Conservation (phyloP, 2,797 vertebrate species). For the Phoeniculus purpureus region DNA sequence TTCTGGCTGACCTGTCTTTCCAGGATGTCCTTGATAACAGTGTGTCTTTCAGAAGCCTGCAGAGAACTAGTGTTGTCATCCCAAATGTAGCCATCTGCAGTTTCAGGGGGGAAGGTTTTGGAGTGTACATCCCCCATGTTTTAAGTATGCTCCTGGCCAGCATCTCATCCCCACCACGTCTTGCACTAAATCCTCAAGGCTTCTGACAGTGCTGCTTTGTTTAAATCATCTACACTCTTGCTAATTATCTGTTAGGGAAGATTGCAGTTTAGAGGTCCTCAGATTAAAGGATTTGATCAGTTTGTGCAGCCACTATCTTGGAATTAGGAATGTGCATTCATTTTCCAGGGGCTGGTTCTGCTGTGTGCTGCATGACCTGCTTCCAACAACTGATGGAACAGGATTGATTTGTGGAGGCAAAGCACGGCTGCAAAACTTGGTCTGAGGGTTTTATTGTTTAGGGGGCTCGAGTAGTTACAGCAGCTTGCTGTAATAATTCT, state of each 20-base stretch:
- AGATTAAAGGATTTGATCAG: not conserved
- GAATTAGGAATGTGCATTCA: constrained; percentile 35
- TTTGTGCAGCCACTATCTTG: constrained; percentile 14
- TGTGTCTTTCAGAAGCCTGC: not conserved
- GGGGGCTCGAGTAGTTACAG: not conserved
- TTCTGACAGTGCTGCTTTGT: not conserved
- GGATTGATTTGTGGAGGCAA: constrained; percentile 23
- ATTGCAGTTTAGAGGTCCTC: not conserved
- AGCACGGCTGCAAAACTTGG: constrained; percentile 38
- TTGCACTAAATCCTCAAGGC: not conserved
- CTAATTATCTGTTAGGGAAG: not conserved
- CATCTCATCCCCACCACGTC: not conserved
- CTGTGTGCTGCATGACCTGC: constrained; percentile 39
- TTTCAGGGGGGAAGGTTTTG: too few relatives aligned
- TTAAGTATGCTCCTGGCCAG: not conserved
- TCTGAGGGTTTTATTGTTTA: constrained; percentile 3
- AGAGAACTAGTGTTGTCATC: not conserved
- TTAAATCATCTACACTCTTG: not conserved
- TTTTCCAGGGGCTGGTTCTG: constrained; percentile 42
- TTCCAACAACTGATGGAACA: constrained; percentile 12
- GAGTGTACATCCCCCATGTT: not conserved
- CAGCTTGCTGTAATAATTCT: not conserved
- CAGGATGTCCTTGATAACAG: not conserved
- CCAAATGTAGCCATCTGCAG: not conserved
- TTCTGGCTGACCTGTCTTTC: not conserved